Evolutionary conservation across 2,888 invertebrate genomes (phyloP).

Genomic region (Melanchra persicariae): DNA sequence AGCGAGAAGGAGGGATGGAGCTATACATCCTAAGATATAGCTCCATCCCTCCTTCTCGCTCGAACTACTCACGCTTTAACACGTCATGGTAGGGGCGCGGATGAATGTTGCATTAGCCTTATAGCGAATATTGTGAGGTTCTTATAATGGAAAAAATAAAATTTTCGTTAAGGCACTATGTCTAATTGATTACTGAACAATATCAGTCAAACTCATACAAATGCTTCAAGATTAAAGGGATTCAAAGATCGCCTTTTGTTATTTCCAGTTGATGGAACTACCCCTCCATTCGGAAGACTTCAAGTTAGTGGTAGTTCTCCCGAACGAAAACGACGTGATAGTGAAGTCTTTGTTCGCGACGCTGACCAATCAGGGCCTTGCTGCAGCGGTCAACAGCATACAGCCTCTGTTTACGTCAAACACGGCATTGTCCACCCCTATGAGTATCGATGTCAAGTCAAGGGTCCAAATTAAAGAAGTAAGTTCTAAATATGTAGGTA

Average conservation of each 20-base stretch:
- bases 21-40: too few relatives aligned
- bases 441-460: conserved; percentile 35
- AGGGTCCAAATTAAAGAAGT: conserved; percentile 38
- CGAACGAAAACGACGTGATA: conserved; percentile 64
- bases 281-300: conserved; percentile 60
- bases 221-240: too few relatives aligned
- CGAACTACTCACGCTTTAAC: too few relatives aligned
- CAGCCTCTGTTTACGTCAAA: conserved; percentile 54
- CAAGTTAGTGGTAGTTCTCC: conserved; percentile 66
- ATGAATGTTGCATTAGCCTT: too few relatives aligned
- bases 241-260: not conserved
- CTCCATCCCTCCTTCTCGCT: too few relatives aligned
- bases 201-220: too few relatives aligned
- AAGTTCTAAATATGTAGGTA: conserved; percentile 2
- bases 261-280: conserved; percentile 67
- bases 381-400: conserved; percentile 51
- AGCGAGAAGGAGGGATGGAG: too few relatives aligned
- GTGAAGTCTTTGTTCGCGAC: conserved; percentile 45
- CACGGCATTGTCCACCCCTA: conserved; percentile 35
- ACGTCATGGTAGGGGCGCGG: too few relatives aligned
- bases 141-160: too few relatives aligned
- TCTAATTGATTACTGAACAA: too few relatives aligned
- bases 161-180: too few relatives aligned
- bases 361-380: conserved; percentile 48
- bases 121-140: too few relatives aligned